Base-by-base conservation (phyloP, 2,888 invertebrate species). In the Aricia artaxerxes region DNA sequence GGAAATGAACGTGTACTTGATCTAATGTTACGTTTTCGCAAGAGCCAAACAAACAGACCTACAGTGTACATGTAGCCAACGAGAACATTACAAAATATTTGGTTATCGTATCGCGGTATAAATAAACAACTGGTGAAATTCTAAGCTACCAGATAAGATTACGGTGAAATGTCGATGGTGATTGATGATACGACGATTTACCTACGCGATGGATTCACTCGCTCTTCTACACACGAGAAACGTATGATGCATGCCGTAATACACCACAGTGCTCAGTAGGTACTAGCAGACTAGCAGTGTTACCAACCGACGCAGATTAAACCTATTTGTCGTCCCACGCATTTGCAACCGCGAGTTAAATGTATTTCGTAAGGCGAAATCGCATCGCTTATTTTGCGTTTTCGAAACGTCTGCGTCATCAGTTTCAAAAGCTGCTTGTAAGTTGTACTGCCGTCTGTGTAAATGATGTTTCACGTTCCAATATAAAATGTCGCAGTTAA, bases 301-400 rank as follows among this genome's bases (percentile, higher is more conserved):
- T 86, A 87, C 87, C 87, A 89, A 88, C 88, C 85, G 86, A 86
- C 86, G 84, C 83, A 89, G 89, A 92, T 92, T 90, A 91, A 92
- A 91, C 90, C 91, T 88, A 91, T 90, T 90, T 92, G 91, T 90
- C 91, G 91, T 91, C 92, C 93, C 92, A 93, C 94, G 91, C 90
- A 88, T 91, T 91, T 89, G 92, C 91, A 92, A 92, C 90, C 91
- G 87, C 89, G 87, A 90, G 89, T 88, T 87, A 83, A 88, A 91
- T 89, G 88, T 91, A 89, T 94, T 94, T 91, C 93, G 91, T 89
- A 94, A 94, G 90, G 86, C 88, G 86, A 91, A 91, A 93, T 92
- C 92, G 93, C 94, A 93, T 92, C 89, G 92, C 90, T 92, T 92
- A 93, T 92, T 94, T 93, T 88, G 88, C 92, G 91, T 94, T 94